phyloP scores from a whole-genome alignment of 2,797 vertebrate genomes.

The Lagocephalus sceleratus region DNA sequence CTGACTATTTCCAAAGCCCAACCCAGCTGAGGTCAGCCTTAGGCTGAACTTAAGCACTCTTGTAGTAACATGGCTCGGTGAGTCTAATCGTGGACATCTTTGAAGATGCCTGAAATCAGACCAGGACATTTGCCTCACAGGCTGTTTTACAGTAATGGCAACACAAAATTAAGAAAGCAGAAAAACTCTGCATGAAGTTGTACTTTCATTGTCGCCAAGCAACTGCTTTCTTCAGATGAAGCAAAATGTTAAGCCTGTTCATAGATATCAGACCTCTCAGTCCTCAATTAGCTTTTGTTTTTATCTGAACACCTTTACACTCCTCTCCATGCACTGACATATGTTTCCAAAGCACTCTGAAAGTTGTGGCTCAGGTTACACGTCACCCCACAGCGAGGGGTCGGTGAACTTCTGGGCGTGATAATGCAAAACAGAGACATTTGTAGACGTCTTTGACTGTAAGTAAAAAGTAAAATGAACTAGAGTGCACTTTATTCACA shows the following conservation, averaged over 20 bases:
- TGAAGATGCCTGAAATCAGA: slow-evolving; percentile 8
- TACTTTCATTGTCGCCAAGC: too few relatives aligned
- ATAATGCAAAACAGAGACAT: slow-evolving; percentile 36
- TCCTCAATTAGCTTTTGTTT: slow-evolving; percentile 16
- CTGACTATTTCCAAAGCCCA: slow-evolving; percentile 67
- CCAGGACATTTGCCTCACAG: slow-evolving; percentile 5
- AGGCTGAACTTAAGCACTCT: slow-evolving; percentile 26
- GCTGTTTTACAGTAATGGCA: background rate
- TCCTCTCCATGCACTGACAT: slow-evolving; percentile 22
- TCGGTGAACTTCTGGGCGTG: slow-evolving; percentile 14
- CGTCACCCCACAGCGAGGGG: slow-evolving; percentile 17
- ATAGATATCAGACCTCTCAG: slow-evolving; percentile 7
- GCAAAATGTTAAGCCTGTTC: too few relatives aligned
- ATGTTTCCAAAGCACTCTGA: slow-evolving; percentile 20
- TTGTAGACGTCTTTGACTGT: background rate
- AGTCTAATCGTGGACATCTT: slow-evolving; percentile 42
- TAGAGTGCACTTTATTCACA: too few relatives aligned
- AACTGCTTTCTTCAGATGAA: too few relatives aligned
- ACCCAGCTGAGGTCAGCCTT: slow-evolving; percentile 56
- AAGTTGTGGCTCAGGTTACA: slow-evolving; percentile 24
- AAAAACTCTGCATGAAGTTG: background rate
- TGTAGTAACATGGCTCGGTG: slow-evolving; percentile 8
- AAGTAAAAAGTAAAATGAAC: background rate
- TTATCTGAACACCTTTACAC: slow-evolving; percentile 6
- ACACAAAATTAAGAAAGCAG: background rate